Base-by-base conservation (phyloP, 1,140 invertebrate genomes). In the Parasteatoda tepidariorum region DNA sequence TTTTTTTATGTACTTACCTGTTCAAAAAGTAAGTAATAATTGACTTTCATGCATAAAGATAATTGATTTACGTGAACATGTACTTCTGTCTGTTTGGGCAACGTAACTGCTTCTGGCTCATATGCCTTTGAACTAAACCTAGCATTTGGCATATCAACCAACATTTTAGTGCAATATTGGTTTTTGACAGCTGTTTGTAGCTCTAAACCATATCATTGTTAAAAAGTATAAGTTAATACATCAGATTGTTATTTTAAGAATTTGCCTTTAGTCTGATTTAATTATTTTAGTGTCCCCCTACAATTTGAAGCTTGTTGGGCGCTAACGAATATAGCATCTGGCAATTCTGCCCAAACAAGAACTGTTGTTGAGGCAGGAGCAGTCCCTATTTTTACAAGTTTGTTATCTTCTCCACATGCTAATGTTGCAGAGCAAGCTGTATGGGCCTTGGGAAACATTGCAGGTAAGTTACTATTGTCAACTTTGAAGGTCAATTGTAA, bases 221-320 rank as follows among this genome's bases (percentile, higher is more conserved):
- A 22, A 61, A 11, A 22, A 26, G 11, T 3, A 28, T 62, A n/a
- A n/a, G n/a, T n/a, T n/a, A n/a, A n/a, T n/a, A n/a, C n/a, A n/a
- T n/a, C n/a, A n/a, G n/a, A n/a, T n/a, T n/a, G n/a, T n/a, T n/a
- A n/a, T n/a, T n/a, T n/a, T n/a, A n/a, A n/a, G n/a, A n/a, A n/a
- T n/a, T 48, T 41, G n/a, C 7, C 22, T 18, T 24, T 30, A 31
- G 9, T 75, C 24, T 5, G 6, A n/a, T 74, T 59, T 34, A 61
- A 41, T 61, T 62, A 15, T 61, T 67, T 28, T 34, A 97, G 96
- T 86, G 90, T 94, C 22, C 91, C 93, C 68, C 89, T 99, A 11
- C 97, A 99, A 89, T 99, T 99, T 91, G 98, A 99, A 90, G 94
- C 97, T 30, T 94, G 97, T 2, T 99, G 98, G 98, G 97, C 97